Base-by-base conservation (phyloP, 2,113 vertebrate species). In the Mixornis gularis region DNA sequence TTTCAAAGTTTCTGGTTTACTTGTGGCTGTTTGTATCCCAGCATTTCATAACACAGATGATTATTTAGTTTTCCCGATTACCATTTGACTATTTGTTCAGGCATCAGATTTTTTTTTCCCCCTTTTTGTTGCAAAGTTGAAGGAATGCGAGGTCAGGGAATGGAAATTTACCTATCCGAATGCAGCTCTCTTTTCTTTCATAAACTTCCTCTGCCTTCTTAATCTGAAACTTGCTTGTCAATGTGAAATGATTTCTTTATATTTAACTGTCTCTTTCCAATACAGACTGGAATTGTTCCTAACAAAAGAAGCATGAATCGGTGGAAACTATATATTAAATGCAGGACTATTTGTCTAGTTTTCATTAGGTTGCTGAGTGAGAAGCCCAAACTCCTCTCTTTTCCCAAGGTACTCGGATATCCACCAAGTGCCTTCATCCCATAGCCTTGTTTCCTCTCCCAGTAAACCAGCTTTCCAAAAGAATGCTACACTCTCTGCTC, bases 321-420 rank as follows among this genome's bases (percentile, higher is more conserved):
- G 87, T 97, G 97, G 97, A 98, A 98, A 97, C 96, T 97, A 97
- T 98, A 98, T 97, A 98, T 98, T 98, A 97, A 98, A 98, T 79
- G 94, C 96, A 98, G 84, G 97, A 94, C 97, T 96, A 96, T 98
- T 98, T 97, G 97, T 97, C 97, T 98, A 97, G 95, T 97, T 98
- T 97, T 97, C 97, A 97, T 97, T 96, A 97, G 96, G 97, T 97
- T 72, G 98, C 97, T 98, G 98, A 98, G 97, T 98, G 98, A 98
- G 96, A 98, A 97, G 98, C 94, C 92, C 93, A 95, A 93, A 96
- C 93, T 95, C 91, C 92, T 94, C 93, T 95, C 92, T 98, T 98
- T 98, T 98, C 98, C 98, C 98, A 98, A 98, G 97, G 96, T 98
- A 97, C 98, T 98, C 97, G 58, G 98, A 97, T 98, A 97, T 97